phyloP scores from a whole-genome alignment of 1,140 invertebrate genomes.

The Bombus balteatus region DNA sequence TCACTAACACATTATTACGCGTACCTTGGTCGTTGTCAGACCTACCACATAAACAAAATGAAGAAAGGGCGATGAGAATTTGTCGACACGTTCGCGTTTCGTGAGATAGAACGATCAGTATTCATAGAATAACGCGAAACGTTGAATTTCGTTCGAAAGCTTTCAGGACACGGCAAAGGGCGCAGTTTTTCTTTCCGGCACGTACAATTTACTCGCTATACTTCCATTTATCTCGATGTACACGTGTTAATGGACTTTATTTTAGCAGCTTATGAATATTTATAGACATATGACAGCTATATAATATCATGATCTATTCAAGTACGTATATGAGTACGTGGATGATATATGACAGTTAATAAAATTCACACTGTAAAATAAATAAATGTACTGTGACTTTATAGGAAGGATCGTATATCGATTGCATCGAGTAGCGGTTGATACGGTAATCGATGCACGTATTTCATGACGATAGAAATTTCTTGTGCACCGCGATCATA shows the following conservation, averaged over 20 bases:
- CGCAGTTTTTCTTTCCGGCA: neutral
- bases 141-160: neutral
- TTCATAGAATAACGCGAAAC: neutral
- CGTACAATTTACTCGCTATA: conserved; percentile 16
- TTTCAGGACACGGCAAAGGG: conserved; percentile 19
- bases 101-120: neutral
- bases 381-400: conserved; percentile 1
- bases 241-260: neutral
- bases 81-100: no score
- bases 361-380: neutral
- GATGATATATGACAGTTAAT: neutral
- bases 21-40: neutral
- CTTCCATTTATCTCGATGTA: conserved; percentile 31
- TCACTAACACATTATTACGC: neutral
- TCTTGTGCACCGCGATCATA: neutral
- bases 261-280: conserved; percentile 28
- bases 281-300: conserved; percentile 12
- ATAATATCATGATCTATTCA: conserved; percentile 1
- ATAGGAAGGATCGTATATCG: neutral
- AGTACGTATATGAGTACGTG: neutral
- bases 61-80: neutral
- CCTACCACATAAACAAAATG: neutral
- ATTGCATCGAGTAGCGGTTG: neutral
- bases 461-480: neutral
- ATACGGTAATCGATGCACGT: neutral